Evolutionary conservation across 2,797 vertebrate species (phyloP).

Genomic region (Pipistrellus pipistrellus): DNA sequence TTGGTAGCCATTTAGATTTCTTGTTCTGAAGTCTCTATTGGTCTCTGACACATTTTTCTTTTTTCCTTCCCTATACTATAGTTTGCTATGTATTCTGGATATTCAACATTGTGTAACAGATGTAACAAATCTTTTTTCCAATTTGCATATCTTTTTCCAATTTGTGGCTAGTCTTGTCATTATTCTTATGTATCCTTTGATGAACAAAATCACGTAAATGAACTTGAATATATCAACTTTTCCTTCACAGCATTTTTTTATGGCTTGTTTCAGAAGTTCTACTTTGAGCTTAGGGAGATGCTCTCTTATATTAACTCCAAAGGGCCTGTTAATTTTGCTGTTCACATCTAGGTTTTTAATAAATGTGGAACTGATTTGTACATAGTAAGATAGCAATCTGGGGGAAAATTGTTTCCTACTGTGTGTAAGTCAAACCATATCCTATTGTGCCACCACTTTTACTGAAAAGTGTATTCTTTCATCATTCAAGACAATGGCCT

Average conservation of each 20-base stretch:
- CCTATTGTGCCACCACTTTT: neutral
- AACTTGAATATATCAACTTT: neutral
- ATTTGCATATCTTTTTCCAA: neutral
- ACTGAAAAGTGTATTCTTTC: neutral
- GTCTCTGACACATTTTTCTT: neutral
- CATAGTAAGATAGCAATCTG: neutral
- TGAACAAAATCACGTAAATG: neutral
- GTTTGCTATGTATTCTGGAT: neutral
- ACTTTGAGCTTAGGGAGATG: neutral
- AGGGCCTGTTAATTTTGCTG: slow-evolving; percentile 37
- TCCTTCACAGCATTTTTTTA: neutral
- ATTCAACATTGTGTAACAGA: neutral
- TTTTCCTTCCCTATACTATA: neutral
- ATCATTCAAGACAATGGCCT: neutral
- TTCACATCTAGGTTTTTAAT: slow-evolving; percentile 1
- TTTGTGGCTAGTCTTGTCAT: neutral
- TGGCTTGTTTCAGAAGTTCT: neutral
- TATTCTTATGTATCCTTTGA: neutral
- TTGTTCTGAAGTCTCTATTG: neutral
- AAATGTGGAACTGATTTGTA: neutral
- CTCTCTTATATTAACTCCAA: neutral
- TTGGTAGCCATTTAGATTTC: slow-evolving; percentile 1
- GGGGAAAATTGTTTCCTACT: neutral
- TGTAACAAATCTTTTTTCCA: neutral
- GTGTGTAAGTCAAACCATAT: no score